Base-by-base conservation (phyloP, 2,888 invertebrate genomes). In the Dexiosoma caninum region DNA sequence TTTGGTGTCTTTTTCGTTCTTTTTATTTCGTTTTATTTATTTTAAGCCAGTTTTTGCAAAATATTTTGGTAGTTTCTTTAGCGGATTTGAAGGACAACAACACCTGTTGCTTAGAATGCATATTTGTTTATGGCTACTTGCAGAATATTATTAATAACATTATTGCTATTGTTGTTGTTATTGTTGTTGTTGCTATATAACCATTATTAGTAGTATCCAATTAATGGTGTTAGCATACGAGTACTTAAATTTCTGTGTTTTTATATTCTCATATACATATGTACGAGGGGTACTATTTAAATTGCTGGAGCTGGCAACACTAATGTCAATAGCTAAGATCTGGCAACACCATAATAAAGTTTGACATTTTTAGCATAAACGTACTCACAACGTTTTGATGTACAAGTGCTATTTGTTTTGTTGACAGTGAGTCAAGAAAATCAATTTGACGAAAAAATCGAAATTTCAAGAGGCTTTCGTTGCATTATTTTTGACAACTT, bases 41-140 rank as follows among this genome's bases (percentile, higher is more conserved):
- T 42, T 75, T 35, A 30, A 16, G 14, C 9, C 8, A 19, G 12
- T 32, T 53, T 70, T 51, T 40, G 49, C 30, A 62, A 69, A 62
- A 4, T 62, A 23, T 76, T 35, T 46, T 64, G 19, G 19, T 55
- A 30, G 44, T 62, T 19, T 64, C 35, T 57, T 78, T 57, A 57
- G 49, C 64, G 16, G 14, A 46, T 55, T 62, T 72, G 72, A 72
- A 77, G 76, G 72, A 62, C n/a, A n/a, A n/a, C n/a, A n/a, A n/a
- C 76, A 74, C 53, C 32, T 32, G 71, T 37, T 74, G 66, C 37
- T 78, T 74, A 78, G 70, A 81, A 81, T 74, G 72, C 51, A 69
- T 55, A 51, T 42, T 59, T 57, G 30, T 16, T 37, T 57, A 55
- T 40, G 53, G 46, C 53, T 42, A 10, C 40, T 46, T 66, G 66